Conservation (phyloP, 1,140 invertebrate species). For the Philotrypesis tridentata region DNA sequence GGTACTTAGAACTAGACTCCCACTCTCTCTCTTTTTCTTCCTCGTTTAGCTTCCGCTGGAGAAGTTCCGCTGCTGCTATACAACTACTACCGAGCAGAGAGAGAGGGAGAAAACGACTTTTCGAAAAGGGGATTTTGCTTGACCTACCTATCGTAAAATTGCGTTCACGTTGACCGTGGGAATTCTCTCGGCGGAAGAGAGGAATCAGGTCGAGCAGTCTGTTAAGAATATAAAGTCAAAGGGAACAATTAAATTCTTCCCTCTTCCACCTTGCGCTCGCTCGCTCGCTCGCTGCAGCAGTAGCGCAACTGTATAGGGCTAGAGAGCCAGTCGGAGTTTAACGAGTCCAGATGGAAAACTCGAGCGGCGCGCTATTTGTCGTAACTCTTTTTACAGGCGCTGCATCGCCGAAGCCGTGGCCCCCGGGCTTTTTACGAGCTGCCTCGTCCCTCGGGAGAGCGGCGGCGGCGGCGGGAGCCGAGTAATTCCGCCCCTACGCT, state of each 20-base stretch:
- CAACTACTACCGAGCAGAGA: too few relatives aligned
- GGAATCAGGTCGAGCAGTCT: background rate
- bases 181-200: background rate
- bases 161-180: background rate
- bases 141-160: background rate
- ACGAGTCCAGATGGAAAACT: slow-evolving; percentile 64
- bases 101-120: background rate
- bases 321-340: slow-evolving; percentile 56
- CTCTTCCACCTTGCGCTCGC: too few relatives aligned
- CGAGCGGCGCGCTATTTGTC: slow-evolving; percentile 47
- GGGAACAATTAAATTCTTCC: slow-evolving; percentile 23
- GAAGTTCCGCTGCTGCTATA: too few relatives aligned
- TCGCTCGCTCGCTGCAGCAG: background rate
- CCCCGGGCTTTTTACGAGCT: slow-evolving; percentile 20
- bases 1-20: background rate
- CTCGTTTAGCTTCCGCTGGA: too few relatives aligned
- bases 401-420: background rate
- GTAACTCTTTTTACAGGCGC: slow-evolving; percentile 50
- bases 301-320: too few relatives aligned
- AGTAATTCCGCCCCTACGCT: slow-evolving; percentile 36
- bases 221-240: background rate
- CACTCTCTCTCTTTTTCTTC: background rate
- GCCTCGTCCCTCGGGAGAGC: slow-evolving; percentile 27
- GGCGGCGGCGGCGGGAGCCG: too few relatives aligned
- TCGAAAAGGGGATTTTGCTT: background rate